Conservation (phyloP, 2,113 vertebrate genomes). For the Oreocharis arfaki region DNA sequence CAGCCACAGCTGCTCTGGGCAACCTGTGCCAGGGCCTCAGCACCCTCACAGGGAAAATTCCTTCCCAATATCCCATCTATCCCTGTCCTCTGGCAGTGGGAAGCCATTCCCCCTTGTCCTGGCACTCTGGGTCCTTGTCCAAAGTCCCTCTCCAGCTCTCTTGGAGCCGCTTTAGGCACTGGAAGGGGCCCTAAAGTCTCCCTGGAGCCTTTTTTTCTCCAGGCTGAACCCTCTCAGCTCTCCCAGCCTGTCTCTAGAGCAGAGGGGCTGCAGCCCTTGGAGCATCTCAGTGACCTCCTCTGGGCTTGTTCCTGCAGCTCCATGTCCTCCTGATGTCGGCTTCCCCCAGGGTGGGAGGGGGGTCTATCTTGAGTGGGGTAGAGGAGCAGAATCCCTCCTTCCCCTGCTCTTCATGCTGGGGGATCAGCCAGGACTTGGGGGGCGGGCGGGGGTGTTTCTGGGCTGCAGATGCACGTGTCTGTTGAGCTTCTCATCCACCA, state of each 20-base stretch:
- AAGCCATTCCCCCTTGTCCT: neutral
- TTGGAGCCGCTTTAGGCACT: neutral
- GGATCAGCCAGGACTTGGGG: neutral
- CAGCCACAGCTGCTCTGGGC: neutral
- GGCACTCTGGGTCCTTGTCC: rapidly evolving
- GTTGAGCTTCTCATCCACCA: neutral
- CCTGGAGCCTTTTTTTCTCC: neutral
- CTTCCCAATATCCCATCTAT: neutral
- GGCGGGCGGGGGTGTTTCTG: neutral
- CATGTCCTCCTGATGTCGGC: rapidly evolving
- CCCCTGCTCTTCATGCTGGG: neutral
- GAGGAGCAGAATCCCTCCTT: neutral
- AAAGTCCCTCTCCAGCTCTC: neutral
- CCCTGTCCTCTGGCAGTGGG: neutral
- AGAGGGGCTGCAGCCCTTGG: neutral
- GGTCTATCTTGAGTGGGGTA: neutral
- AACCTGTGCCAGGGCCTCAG: neutral
- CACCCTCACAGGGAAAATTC: neutral
- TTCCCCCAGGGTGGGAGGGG: neutral
- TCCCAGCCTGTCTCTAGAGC: neutral
- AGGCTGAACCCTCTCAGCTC: neutral
- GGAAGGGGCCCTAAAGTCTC: neutral
- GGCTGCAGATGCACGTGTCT: neutral
- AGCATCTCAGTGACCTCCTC: neutral
- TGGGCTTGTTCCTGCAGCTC: neutral